phyloP scores from a whole-genome alignment of 2,113 vertebrate genomes.

The Erythrocercus mccallii region DNA sequence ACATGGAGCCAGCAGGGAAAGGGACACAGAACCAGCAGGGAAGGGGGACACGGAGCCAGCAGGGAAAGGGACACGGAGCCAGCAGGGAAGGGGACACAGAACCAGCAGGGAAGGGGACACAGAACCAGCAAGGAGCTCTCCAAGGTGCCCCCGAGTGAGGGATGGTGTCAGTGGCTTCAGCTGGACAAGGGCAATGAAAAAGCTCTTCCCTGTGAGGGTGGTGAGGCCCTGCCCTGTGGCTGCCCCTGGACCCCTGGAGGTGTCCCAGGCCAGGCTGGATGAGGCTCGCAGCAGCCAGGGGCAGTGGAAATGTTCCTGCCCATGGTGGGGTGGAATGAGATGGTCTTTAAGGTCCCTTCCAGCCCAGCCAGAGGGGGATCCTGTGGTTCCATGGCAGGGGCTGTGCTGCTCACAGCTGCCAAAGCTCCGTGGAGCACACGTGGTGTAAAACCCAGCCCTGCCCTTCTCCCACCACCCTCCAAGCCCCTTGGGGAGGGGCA shows the following conservation, averaged over 20 bases:
- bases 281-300: neutral
- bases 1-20: neutral
- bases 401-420: neutral
- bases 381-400: neutral
- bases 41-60: neutral
- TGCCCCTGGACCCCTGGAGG: neutral
- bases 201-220: no score
- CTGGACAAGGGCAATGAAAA: neutral
- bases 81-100: neutral
- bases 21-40: neutral
- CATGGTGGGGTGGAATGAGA: accelerated
- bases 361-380: neutral
- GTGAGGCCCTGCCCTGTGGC: neutral
- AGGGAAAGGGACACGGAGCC: neutral
- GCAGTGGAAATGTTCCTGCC: neutral
- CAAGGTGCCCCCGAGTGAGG: neutral
- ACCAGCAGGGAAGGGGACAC: neutral
- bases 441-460: neutral
- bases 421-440: accelerated
- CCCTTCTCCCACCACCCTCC: neutral
- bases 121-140: neutral
- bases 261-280: neutral
- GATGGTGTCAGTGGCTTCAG: neutral
- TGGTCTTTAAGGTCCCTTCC: neutral
- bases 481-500: neutral